phyloP scores from a whole-genome alignment of 1,140 invertebrate genomes.

The Meloidogyne exigua region DNA sequence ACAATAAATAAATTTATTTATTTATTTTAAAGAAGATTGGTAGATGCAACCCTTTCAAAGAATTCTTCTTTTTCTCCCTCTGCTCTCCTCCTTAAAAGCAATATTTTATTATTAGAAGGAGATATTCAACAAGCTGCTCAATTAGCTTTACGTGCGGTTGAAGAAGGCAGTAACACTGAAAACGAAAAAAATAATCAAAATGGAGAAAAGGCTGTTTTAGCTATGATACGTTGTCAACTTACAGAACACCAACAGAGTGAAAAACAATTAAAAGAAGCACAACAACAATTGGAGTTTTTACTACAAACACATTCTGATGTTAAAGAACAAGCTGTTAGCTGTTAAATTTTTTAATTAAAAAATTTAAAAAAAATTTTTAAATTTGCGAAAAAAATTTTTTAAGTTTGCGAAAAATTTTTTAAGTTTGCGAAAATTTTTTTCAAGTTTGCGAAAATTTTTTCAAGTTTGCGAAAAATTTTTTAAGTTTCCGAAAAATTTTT shows the following conservation, averaged over 20 bases:
- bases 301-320: slow-evolving; percentile 37
- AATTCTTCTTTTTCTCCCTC: too few species aligned
- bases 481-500: too few species aligned
- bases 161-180: slow-evolving; percentile 13
- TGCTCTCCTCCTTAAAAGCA: slow-evolving; percentile 30
- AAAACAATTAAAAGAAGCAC: slow-evolving; percentile 41
- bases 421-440: too few species aligned
- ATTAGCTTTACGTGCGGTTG: slow-evolving; percentile 39
- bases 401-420: too few species aligned
- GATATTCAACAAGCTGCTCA: slow-evolving; percentile 38
- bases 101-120: slow-evolving; percentile 35
- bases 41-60: slow-evolving; percentile 35
- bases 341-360: too few species aligned
- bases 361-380: too few species aligned
- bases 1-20: too few species aligned
- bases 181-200: neutral
- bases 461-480: too few species aligned
- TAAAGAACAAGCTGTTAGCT: slow-evolving; percentile 31
- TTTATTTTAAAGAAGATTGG: slow-evolving; percentile 25
- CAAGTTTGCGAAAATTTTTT: neutral
- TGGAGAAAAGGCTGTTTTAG: slow-evolving; percentile 36
- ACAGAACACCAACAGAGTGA: slow-evolving; percentile 18
- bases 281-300: slow-evolving; percentile 42
- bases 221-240: slow-evolving; percentile 42
- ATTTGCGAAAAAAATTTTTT: too few species aligned